These are phyloP conservation scores for Siniperca undulata DNA, from an alignment of 2,797 vertebrate species.

Conservation along the genomic window DNA sequence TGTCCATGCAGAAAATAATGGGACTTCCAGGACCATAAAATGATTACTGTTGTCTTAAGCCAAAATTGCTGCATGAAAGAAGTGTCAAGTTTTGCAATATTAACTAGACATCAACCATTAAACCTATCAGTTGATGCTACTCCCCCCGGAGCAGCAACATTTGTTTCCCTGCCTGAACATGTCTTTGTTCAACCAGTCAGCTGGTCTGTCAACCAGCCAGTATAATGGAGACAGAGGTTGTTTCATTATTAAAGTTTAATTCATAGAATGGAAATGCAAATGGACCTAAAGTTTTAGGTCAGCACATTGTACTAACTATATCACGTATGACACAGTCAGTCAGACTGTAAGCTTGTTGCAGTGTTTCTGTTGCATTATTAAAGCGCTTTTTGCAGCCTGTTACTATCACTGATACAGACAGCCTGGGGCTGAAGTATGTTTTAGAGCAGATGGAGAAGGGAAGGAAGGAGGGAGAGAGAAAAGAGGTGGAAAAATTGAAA, in stretches of 20 bases:
- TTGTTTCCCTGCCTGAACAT: not conserved
- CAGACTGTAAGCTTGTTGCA: constrained; percentile 24
- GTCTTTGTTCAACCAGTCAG: not conserved
- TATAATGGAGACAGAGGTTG: not conserved
- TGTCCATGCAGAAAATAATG: not conserved
- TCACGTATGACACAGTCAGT: not conserved
- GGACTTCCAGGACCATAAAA: not conserved
- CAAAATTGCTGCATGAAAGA: not conserved
- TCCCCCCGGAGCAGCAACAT: not conserved
- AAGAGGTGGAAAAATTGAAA: not conserved
- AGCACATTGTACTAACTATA: not conserved
- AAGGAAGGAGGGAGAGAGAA: not conserved
- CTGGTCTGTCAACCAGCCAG: not conserved
- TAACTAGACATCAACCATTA: not conserved
- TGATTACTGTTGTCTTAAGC: not conserved
- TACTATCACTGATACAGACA: constrained; percentile 34
- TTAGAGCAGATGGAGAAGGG: constrained; percentile 24
- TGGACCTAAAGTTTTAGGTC: not conserved
- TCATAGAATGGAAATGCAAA: constrained; percentile 26
- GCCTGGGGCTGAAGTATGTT: constrained; percentile 14
- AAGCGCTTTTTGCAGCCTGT: constrained; percentile 38
- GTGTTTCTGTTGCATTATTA: constrained; percentile 53
- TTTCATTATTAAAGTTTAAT: constrained; percentile 27
- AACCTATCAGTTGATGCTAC: no score
- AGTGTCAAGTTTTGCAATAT: not conserved